Evolutionary conservation across 92 coral and sea anemone species (phyloP), one percentile per base, ranked within the genome.

Genomic region (Bergia puertoricense): DNA sequence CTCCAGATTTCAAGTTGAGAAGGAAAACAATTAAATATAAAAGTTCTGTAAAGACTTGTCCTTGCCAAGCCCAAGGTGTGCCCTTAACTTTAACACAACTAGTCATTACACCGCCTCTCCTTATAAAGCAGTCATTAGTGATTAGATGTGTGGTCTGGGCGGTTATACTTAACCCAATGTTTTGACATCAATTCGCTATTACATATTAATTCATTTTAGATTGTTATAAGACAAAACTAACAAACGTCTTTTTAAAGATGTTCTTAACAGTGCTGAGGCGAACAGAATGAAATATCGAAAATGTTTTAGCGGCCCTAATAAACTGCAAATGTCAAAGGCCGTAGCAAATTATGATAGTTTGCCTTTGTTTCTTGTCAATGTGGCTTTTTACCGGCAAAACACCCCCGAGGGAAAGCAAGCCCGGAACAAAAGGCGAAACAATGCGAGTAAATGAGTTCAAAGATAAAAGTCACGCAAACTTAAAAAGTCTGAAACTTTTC

Each of bases 241-340:
- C 50, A 42, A 5, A 62, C 69, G 20, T 62, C n/a, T 4, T 22
- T 22, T 20, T 62, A 62, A 62, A 62, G 69, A 62, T 62, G 44
- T 42, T 22, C 16, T 75, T 5, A 40, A 40, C 79, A 75, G 79
- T 42, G 48, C 23, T 75, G 79, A 15, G 79, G 38, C 9, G 79
- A 42, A 75, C 51, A 75, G 45, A 42, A 75, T 18, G n/a, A 18
- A 45, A 75, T 16, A 20, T 5, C 1, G 38, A 42, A 75, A 75
- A 75, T 42, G 79, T 40, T 75, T 75, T 41, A 39, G 51, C 79
- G 43, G 79, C 51, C n/a, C 51, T 11, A 39, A 6, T 75, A 51
- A 75, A 75, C 79, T 75, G 79, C 46, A 10, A 75, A 42, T 40
- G 79, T 39, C 79, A 75, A 75, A 42, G 79, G 79, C 79, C 79